Percentiles rank a stretch among this genome's conserved stretches.
Conservation (phyloP, 2,888 invertebrate species). For the Leucophenga maculata region DNA sequence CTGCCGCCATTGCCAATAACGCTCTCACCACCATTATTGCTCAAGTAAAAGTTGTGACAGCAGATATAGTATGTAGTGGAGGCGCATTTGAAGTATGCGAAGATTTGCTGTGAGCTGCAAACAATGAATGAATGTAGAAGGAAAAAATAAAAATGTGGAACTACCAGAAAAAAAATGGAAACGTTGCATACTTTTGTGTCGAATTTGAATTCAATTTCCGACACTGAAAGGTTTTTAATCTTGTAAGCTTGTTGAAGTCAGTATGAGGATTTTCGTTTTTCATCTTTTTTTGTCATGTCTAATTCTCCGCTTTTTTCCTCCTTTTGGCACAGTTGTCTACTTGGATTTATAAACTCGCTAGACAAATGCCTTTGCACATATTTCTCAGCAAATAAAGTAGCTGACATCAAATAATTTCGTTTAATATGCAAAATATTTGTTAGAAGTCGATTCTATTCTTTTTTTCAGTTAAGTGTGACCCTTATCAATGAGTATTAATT, state of each 20-base stretch:
- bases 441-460: conserved; percentile 1
- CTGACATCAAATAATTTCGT: conserved; percentile 14
- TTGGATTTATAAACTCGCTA: no score
- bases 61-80: neutral
- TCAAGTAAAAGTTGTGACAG: conserved; percentile 8
- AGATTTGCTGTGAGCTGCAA: conserved; percentile 44
- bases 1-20: neutral
- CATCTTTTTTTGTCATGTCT: neutral
- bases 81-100: neutral
- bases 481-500: neutral
- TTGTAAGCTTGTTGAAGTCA: conserved; percentile 48
- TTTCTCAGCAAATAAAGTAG: conserved; percentile 20
- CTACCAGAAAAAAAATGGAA: neutral
- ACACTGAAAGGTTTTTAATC: conserved; percentile 65
- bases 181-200: conserved; percentile 60
- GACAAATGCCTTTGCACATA: neutral
- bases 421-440: conserved; percentile 13
- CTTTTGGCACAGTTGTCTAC: neutral
- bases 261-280: conserved; percentile 8
- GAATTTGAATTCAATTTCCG: conserved; percentile 65
- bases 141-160: neutral
- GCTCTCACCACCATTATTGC: neutral
- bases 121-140: no score
- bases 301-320: neutral
- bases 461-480: neutral